A percentile compares a stretch with the other conserved stretches of the same genome.
Conservation (phyloP, 2,113 vertebrate species). For the Scytalopus superciliaris region DNA sequence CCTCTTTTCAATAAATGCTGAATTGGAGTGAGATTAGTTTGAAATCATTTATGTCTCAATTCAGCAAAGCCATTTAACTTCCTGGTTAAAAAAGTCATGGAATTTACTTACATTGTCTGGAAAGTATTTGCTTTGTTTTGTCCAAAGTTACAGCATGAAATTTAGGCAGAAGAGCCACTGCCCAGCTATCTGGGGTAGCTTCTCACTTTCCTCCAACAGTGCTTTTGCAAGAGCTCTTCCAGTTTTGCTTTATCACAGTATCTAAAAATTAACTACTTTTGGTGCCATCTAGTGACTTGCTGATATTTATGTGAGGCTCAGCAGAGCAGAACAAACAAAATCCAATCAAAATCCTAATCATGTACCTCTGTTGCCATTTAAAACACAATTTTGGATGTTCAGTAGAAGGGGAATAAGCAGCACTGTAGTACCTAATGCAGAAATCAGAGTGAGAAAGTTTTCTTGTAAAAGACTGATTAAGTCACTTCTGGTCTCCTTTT, state of each 20-base stretch:
- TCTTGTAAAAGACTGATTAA: background rate
- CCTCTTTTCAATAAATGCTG: background rate
- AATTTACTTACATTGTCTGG: background rate
- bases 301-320: conserved; percentile 16
- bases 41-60: background rate
- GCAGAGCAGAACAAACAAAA: background rate
- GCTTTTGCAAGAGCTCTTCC: background rate
- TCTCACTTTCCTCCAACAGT: background rate
- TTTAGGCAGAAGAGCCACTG: background rate
- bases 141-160: background rate
- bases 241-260: background rate
- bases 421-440: background rate
- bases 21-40: background rate
- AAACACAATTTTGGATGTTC: background rate
- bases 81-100: background rate
- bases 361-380: background rate
- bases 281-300: conserved; percentile 67
- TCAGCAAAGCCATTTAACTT: background rate
- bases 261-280: conserved; percentile 62
- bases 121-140: background rate
- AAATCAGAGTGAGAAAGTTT: background rate
- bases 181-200: background rate
- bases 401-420: background rate
- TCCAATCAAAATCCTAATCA: background rate
- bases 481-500: background rate